phyloP scores from a whole-genome alignment of 2,797 vertebrate species.

The Neosalanx taihuensis region DNA sequence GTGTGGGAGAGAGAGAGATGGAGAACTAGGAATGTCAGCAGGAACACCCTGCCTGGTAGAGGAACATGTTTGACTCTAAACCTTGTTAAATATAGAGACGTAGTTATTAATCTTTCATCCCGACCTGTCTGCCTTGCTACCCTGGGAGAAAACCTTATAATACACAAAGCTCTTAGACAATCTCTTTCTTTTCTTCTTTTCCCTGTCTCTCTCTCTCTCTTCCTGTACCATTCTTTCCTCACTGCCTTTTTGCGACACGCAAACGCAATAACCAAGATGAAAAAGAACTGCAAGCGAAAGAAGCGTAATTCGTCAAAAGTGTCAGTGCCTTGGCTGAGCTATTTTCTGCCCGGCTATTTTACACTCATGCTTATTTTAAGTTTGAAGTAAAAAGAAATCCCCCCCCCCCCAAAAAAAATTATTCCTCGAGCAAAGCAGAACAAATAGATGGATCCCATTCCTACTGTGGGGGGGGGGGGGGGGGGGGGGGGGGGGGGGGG shows the following conservation, averaged over 20 bases:
- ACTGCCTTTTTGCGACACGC: conserved; percentile 32
- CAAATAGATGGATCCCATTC: conserved; percentile 21
- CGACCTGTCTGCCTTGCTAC: conserved; percentile 66
- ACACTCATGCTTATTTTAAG: conserved; percentile 35
- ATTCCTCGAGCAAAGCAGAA: conserved; percentile 13
- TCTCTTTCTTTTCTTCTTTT: conserved; percentile 56
- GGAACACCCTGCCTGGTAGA: conserved; percentile 33
- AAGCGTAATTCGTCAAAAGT: conserved; percentile 24
- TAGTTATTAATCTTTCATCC: conserved; percentile 75
- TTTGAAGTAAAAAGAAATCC: conserved; percentile 33
- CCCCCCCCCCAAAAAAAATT: conserved; percentile 23
- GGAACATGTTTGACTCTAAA: conserved; percentile 55
- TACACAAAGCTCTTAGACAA: conserved; percentile 67
- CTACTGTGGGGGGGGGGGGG: too few species aligned
- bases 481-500: too few species aligned
- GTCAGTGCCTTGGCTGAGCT: conserved; percentile 23
- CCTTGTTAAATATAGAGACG: conserved; percentile 69
- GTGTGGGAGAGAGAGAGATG: conserved; percentile 3
- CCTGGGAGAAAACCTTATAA: conserved; percentile 66
- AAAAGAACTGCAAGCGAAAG: conserved; percentile 35
- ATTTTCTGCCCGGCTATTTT: conserved; percentile 38
- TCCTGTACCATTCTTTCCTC: conserved; percentile 21
- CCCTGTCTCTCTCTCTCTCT: conserved; percentile 13
- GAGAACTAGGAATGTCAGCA: background rate
- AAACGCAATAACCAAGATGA: conserved; percentile 36